Evolutionary conservation across 2,113 vertebrate species (phyloP).

Genomic region (Perca fluviatilis): DNA sequence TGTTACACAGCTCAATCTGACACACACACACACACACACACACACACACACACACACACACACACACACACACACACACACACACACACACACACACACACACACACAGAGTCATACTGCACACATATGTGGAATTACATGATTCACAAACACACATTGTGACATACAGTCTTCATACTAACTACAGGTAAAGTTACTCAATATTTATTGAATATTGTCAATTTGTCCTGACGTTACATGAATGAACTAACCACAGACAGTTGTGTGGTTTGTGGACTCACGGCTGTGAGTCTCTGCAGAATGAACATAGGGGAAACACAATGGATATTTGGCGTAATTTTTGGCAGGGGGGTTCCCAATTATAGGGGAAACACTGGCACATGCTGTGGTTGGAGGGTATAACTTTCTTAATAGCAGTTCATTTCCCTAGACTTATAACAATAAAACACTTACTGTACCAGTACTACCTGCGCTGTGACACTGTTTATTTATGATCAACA

Average conservation of each 20-base stretch:
- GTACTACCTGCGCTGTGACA: not conserved
- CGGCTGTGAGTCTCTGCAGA: no score
- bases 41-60: not conserved
- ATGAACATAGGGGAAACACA: no score
- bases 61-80: not conserved
- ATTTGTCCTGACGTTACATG: no score
- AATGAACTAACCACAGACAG: no score
- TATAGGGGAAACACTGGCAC: no score
- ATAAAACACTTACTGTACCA: not conserved
- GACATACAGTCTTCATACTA: not conserved
- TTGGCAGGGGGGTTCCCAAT: no score
- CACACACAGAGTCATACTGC: not conserved
- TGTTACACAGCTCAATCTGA: not conserved
- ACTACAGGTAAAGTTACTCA: not conserved
- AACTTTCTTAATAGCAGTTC: not conserved
- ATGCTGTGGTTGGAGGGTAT: no score
- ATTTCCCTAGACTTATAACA: not conserved
- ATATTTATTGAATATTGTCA: no score
- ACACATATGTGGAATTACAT: not conserved
- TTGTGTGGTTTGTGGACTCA: no score
- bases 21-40: not conserved
- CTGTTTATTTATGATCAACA: not conserved
- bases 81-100: not conserved
- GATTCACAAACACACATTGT: not conserved
- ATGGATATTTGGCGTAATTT: no score